These are phyloP conservation scores for Vanacampus margaritifer DNA, from an alignment of 2,113 vertebrate species.

Conservation along the genomic window DNA sequence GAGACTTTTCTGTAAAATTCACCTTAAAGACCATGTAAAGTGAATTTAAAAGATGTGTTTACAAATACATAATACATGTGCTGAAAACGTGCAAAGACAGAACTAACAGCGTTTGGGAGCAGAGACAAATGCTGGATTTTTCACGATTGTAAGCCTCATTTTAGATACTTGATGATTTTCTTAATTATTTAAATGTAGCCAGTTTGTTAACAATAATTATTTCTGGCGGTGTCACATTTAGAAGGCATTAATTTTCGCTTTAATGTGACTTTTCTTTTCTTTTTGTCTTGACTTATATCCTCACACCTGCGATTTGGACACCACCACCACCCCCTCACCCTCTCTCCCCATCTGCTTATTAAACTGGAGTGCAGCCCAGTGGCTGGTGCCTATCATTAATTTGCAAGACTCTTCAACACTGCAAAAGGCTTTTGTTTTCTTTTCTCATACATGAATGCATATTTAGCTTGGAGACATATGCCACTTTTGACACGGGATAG, in stretches of 20 bases:
- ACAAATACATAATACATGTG: too few species aligned
- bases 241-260: neutral
- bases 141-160: too few species aligned
- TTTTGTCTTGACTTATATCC: neutral
- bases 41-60: too few species aligned
- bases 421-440: neutral
- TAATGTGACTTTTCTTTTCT: neutral
- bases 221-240: neutral
- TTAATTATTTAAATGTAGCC: too few species aligned
- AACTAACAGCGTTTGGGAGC: too few species aligned
- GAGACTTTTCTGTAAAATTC: neutral
- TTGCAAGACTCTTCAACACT: slow-evolving; percentile 7
- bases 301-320: neutral
- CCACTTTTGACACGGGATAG: neutral
- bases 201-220: too few species aligned
- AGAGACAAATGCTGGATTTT: too few species aligned
- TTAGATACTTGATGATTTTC: too few species aligned
- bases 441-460: neutral
- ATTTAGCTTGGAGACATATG: neutral
- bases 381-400: slow-evolving; percentile 7
- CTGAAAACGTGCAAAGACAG: too few species aligned
- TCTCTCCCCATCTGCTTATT: slow-evolving; percentile 18
- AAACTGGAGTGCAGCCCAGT: slow-evolving; percentile 13
- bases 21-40: neutral
- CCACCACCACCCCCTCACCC: neutral